A percentile compares a stretch with the other conserved stretches of the same genome.
phyloP scores from a whole-genome alignment of 2,797 vertebrate genomes.

The Stomatorhinus walkeri region DNA sequence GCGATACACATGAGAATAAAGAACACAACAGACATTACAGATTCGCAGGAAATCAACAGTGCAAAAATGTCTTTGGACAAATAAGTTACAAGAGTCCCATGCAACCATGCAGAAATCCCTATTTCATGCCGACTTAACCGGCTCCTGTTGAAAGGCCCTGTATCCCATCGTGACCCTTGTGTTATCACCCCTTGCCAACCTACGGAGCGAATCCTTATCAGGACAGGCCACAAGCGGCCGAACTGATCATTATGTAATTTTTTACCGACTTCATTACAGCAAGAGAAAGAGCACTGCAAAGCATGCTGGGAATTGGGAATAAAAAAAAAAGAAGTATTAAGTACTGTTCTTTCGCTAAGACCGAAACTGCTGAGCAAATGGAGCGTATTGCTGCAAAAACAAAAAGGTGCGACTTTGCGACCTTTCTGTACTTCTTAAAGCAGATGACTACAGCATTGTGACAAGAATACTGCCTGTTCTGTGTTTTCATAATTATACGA shows the following conservation, averaged over 20 bases:
- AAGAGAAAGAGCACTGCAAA: neutral
- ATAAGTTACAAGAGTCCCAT: neutral
- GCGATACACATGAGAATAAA: neutral
- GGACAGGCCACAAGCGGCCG: neutral
- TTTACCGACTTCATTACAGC: neutral
- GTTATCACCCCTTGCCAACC: neutral
- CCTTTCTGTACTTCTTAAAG: neutral
- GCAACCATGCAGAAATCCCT: neutral
- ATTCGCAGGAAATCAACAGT: neutral
- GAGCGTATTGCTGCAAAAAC: neutral
- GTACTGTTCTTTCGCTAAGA: neutral
- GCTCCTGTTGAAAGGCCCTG: neutral
- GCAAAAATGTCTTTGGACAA: neutral
- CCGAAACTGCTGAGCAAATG: constrained; percentile 14
- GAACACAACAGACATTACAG: neutral
- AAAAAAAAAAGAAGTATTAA: neutral
- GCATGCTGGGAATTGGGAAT: neutral
- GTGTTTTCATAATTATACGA: constrained; percentile 4
- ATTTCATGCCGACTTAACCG: neutral
- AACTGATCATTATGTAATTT: neutral
- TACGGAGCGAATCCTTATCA: neutral
- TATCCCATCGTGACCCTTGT: neutral
- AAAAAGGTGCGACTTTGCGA: neutral
- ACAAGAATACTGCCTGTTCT: constrained; percentile 1
- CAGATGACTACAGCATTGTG: neutral